Percentiles rank a stretch among this genome's conserved stretches.
These are phyloP conservation scores for Leptatherina wallacei DNA, from an alignment of 2,797 vertebrate genomes.

Conservation along the genomic window DNA sequence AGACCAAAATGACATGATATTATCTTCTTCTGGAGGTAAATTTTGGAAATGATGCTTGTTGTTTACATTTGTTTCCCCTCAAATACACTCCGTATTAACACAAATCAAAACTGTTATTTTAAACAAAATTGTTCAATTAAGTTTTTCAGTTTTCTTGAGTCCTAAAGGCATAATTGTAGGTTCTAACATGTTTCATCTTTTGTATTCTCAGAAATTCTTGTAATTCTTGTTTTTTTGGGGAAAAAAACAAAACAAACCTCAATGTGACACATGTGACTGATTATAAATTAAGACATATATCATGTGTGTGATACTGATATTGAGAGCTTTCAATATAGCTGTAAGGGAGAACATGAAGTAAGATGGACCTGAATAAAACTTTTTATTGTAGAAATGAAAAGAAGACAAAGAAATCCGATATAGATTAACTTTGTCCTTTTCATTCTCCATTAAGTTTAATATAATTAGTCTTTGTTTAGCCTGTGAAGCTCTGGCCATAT, in stretches of 20 bases:
- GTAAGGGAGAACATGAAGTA: not conserved
- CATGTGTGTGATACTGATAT: not conserved
- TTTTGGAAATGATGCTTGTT: not conserved
- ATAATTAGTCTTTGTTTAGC: not conserved
- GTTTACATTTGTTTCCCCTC: not conserved
- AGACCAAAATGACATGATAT: not conserved
- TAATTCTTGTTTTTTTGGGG: not conserved
- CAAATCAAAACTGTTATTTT: not conserved
- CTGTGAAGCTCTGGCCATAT: no score
- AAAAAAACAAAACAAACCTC: not conserved
- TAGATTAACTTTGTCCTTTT: not conserved
- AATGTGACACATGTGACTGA: no score
- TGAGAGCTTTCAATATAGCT: not conserved
- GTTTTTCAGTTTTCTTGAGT: no score
- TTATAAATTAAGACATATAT: no score
- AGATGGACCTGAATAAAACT: not conserved
- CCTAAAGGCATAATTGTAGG: no score
- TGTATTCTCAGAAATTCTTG: not conserved
- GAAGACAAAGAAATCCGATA: not conserved
- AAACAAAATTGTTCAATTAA: not conserved
- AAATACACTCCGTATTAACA: not conserved
- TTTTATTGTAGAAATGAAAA: not conserved
- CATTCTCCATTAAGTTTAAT: not conserved
- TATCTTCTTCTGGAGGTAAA: not conserved
- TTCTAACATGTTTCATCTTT: not conserved